These are phyloP conservation scores for Paratilapia polleni DNA, from an alignment of 2,113 vertebrate genomes.

Conservation along the genomic window DNA sequence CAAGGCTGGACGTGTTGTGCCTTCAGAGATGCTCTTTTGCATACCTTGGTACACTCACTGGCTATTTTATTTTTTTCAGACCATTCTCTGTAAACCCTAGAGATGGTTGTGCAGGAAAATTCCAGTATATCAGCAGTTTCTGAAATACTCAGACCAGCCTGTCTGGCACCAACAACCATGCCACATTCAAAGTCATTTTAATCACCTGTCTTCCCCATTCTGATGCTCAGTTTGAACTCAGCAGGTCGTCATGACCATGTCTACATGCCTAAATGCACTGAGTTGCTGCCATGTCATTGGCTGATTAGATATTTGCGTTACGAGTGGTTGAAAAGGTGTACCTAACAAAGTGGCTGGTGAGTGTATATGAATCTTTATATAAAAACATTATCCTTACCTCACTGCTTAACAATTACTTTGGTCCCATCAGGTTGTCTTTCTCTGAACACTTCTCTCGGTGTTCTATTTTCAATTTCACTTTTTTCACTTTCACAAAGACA, in stretches of 20 bases:
- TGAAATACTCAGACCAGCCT: neutral
- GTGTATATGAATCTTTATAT: too few species aligned
- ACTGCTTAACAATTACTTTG: neutral
- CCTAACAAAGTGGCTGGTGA: too few species aligned
- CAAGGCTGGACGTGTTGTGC: neutral
- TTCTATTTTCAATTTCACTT: constrained; percentile 48
- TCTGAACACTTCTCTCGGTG: neutral
- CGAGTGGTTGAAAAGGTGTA: too few species aligned
- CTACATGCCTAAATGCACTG: neutral
- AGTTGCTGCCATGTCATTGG: neutral
- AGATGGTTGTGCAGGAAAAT: neutral
- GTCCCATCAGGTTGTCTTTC: constrained; percentile 13
- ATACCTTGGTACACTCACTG: neutral
- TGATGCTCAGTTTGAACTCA: neutral
- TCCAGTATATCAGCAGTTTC: neutral
- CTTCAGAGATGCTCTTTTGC: neutral
- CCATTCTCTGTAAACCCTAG: neutral
- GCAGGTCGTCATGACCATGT: too few species aligned
- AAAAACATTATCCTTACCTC: too few species aligned
- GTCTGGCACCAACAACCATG: neutral
- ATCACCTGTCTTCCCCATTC: neutral
- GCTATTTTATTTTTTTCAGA: neutral
- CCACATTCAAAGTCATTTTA: neutral
- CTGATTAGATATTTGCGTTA: too few species aligned
- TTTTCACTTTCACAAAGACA: constrained; percentile 69